phyloP scores from a whole-genome alignment of 2,888 invertebrate species.

The Troides helena region DNA sequence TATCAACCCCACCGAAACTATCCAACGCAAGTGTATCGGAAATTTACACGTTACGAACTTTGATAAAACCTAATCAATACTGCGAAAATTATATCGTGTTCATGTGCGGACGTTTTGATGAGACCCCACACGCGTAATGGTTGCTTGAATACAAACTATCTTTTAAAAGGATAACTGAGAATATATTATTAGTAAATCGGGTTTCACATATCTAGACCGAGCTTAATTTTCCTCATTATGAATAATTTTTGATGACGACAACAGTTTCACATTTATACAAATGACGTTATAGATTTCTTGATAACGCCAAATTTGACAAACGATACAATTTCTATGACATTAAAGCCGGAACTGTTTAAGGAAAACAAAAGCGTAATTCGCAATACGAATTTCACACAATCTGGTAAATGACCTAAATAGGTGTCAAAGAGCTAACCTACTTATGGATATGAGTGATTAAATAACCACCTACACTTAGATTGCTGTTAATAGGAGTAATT shows the following conservation, averaged over 20 bases:
- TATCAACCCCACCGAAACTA: constrained; percentile 53
- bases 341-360: not conserved
- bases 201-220: constrained; percentile 10
- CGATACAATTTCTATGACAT: not conserved
- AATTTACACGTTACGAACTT: constrained; percentile 57
- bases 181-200: constrained; percentile 27
- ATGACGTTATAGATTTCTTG: not conserved
- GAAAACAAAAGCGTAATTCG: no score
- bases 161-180: constrained; percentile 19
- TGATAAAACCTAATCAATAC: constrained; percentile 39
- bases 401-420: not conserved
- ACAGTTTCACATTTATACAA: not conserved
- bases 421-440: constrained; percentile 4
- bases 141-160: constrained; percentile 29
- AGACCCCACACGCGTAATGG: constrained; percentile 27
- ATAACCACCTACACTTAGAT: not conserved
- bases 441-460: not conserved
- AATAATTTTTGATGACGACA: not conserved
- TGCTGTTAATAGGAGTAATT: constrained; percentile 8
- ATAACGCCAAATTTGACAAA: no score
- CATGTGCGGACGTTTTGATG: constrained; percentile 22
- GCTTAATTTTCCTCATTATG: constrained; percentile 8
- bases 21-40: constrained; percentile 57
- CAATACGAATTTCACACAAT: not conserved
- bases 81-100: constrained; percentile 33